Evolutionary conservation across 1,140 invertebrate genomes (phyloP), one percentile per base, ranked within the genome.

Genomic region (Triops longicaudatus): DNA sequence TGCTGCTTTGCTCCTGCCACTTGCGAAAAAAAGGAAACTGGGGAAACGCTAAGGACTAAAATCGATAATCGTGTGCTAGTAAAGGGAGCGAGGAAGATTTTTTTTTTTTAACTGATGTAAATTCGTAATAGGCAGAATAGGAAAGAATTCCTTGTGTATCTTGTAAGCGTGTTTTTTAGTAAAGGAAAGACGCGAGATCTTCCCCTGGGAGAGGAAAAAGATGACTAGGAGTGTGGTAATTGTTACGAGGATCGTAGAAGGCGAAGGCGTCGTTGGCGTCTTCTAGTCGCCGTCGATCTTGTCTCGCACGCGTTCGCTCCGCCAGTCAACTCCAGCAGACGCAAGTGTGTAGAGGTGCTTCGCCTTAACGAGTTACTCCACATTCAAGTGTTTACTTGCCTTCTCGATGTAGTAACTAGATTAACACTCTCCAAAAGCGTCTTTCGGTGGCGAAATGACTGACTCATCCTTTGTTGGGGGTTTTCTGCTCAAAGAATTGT

Each of bases 281-380:
- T 63, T 63, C 17, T 63, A 63, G 50, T 17, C 50, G 50, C 22
- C 50, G n/a, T 63, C 50, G 50, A 63, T 63, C 50, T 63, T 63
- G n/a, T 63, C 50, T 63, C 50, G 14, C 50, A 63, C 50, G 10
- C 50, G 50, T 63, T 22, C 50, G 50, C 50, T 14, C 14, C 50
- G 50, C 50, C 50, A 63, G 50, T 63, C 50, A 63, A 63, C 50
- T 63, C 50, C 50, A 63, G 50, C 10, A 63, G 50, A 63, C 50
- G 50, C 50, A 63, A 63, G 50, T 63, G 50, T 63, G 50, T 63
- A 63, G 50, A 63, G 50, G 50, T 63, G 9, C 50, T 63, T 9
- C 14, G 14, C 50, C 50, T 63, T 63, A 63, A 63, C 17, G 22
- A 63, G 50, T 63, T 63, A 17, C 22, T 6, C 50, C 50, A 22